Conservation (phyloP, 37 sponge, comb jelly and placozoan species). For the Geodia barretti region DNA sequence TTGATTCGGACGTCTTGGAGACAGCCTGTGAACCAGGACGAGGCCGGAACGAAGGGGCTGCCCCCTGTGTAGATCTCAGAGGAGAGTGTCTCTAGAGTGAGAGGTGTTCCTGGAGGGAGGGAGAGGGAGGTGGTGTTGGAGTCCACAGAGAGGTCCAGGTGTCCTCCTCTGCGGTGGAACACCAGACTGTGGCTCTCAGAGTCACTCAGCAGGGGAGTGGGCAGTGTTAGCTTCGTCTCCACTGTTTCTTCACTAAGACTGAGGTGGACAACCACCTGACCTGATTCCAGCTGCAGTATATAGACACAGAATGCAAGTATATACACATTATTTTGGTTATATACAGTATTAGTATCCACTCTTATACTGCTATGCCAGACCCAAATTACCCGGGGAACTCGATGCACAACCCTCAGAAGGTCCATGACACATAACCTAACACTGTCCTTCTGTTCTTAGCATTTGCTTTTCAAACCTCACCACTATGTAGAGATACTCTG, state of each 20-base stretch:
- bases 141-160: constrained; percentile 25
- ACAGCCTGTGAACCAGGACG: constrained; percentile 38
- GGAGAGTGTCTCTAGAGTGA: constrained; percentile 26
- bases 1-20: constrained; percentile 56
- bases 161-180: constrained; percentile 22
- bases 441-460: too few species aligned
- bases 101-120: constrained; percentile 19
- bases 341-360: too few species aligned
- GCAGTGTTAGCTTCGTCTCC: background rate
- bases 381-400: too few species aligned
- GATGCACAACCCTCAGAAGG: too few species aligned
- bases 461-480: too few species aligned
- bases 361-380: too few species aligned
- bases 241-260: constrained; percentile 45
- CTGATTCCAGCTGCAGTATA: constrained; percentile 24
- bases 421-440: too few species aligned
- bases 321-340: too few species aligned
- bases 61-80: constrained; percentile 58
- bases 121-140: constrained; percentile 1
- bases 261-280: constrained; percentile 11
- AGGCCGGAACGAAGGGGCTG: background rate
- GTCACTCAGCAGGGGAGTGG: constrained; percentile 2
- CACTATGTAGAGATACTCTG: constrained; percentile 2
- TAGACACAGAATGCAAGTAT: too few species aligned
- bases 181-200: constrained; percentile 39